Evolutionary conservation across 2,888 invertebrate genomes (phyloP).

Genomic region (Arrhopalites spinosus): DNA sequence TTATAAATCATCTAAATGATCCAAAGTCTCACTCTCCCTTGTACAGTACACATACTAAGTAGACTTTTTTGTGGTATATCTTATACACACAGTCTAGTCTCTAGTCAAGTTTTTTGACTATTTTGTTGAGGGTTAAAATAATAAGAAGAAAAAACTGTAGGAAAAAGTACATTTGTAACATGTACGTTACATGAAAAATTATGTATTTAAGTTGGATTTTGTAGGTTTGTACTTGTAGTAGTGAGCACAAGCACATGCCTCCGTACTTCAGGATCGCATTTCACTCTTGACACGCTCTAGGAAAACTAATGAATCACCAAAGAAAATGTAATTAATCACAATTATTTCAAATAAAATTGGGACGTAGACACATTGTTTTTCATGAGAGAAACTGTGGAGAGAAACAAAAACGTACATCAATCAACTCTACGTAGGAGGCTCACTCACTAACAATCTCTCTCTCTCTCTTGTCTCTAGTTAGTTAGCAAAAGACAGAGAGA

Average conservation of each 20-base stretch:
- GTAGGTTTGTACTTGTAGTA: not conserved
- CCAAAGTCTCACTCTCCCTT: not conserved
- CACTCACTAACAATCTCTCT: too few relatives aligned
- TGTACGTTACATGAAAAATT: not conserved
- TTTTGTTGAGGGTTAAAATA: constrained; percentile 10
- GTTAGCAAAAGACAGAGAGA: not conserved
- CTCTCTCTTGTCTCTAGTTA: not conserved
- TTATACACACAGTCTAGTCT: not conserved
- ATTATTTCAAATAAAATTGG: constrained; percentile 34
- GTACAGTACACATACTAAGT: too few relatives aligned
- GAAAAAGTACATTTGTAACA: not conserved
- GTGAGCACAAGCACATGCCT: constrained; percentile 30
- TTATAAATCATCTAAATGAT: constrained; percentile 41
- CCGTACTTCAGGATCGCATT: constrained; percentile 29
- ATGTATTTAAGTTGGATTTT: not conserved
- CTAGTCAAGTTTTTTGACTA: too few relatives aligned
- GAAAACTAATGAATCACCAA: constrained; percentile 38
- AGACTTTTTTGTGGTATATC: too few relatives aligned
- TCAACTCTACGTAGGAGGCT: not conserved
- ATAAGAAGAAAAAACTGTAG: not conserved
- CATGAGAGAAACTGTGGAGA: not conserved
- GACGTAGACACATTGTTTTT: constrained; percentile 16
- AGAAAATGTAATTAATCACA: constrained; percentile 39
- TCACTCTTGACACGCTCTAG: constrained; percentile 35
- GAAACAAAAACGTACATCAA: constrained; percentile 1